A percentile compares a stretch with the other conserved stretches of the same genome.
Evolutionary conservation across 2,797 vertebrate genomes (phyloP).

Genomic region (Chelon labrosus): DNA sequence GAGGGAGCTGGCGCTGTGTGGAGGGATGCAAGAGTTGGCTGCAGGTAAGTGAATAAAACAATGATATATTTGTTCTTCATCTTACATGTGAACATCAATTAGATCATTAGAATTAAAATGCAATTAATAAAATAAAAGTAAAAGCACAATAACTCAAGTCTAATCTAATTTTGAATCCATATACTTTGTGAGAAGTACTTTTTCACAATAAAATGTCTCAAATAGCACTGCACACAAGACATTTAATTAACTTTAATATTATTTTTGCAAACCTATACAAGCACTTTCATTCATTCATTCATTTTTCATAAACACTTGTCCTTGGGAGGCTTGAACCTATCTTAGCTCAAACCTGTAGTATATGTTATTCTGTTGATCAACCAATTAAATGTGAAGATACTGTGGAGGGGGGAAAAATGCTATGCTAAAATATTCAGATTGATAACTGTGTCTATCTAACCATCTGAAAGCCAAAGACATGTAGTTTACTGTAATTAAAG

Average conservation of each 20-base stretch:
- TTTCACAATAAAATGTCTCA: too few species aligned
- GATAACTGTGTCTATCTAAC: not conserved
- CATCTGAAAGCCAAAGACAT: not conserved
- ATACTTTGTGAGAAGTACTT: too few species aligned
- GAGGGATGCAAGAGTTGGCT: not conserved
- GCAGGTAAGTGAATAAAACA: constrained; percentile 28
- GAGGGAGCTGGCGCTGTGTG: constrained; percentile 13
- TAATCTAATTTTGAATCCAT: too few species aligned
- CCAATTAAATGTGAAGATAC: not conserved
- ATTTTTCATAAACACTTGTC: too few species aligned
- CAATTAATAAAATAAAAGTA: too few species aligned
- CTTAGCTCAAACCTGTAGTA: too few species aligned
- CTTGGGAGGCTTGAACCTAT: too few species aligned
- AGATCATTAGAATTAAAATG: too few species aligned
- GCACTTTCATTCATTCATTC: too few species aligned
- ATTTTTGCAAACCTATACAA: not conserved
- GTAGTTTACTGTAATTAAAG: not conserved
- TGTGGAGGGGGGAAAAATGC: too few species aligned
- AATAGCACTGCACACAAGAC: not conserved
- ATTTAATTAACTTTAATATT: not conserved
- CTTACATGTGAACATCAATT: not conserved
- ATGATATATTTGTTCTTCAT: too few species aligned
- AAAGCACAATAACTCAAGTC: too few species aligned
- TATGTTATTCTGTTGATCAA: not conserved
- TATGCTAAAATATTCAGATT: not conserved